Evolutionary conservation across 2,797 vertebrate species (phyloP).

Genomic region (Peromyscus eremicus): DNA sequence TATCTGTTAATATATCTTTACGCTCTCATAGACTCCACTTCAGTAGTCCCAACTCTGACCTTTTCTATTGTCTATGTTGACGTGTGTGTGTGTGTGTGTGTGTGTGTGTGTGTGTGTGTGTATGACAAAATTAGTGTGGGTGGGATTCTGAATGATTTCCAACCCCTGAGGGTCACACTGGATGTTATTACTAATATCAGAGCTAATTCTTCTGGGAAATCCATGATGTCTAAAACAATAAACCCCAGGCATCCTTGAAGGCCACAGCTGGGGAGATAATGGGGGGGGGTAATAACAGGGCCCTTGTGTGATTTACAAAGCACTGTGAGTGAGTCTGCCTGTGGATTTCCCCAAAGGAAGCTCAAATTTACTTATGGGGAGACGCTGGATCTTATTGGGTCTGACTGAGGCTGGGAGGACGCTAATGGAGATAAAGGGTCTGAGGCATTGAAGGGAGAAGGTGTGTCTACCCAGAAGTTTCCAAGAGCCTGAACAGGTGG

Average conservation of each 20-base stretch:
- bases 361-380: background rate
- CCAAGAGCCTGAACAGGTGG: background rate
- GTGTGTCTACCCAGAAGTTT: background rate
- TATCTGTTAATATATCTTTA: background rate
- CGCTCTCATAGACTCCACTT: background rate
- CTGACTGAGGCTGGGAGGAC: background rate
- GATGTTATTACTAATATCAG: background rate
- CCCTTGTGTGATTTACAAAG: background rate
- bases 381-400: background rate
- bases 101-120: background rate
- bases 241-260: background rate
- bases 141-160: background rate
- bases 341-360: background rate
- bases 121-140: background rate
- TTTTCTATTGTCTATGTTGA: background rate
- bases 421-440: background rate
- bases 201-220: background rate
- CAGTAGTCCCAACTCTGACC: background rate
- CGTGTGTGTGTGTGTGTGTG: background rate
- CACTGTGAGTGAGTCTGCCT: background rate
- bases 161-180: background rate
- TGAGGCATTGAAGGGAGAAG: background rate
- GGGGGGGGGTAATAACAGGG: background rate
- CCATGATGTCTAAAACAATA: background rate
- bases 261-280: background rate